These are phyloP conservation scores for fruit fly (Drosophila melanogaster) DNA, from an alignment of 1,140 invertebrate species.

Conservation along the genomic window DNA sequence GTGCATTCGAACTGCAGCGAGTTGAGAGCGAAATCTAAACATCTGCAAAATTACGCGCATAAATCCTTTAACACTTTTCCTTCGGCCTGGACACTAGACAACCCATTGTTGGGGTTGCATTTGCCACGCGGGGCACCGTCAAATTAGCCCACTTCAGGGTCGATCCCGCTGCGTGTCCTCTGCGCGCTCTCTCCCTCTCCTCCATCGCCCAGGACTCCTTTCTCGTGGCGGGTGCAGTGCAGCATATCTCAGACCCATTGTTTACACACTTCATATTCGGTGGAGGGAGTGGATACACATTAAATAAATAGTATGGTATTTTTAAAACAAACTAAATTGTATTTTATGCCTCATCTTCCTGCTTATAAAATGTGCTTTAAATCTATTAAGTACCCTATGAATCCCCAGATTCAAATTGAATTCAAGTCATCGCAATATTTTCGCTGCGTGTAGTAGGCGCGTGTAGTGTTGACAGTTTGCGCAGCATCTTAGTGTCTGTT, in stretches of 20 bases:
- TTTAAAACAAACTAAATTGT: too few relatives aligned
- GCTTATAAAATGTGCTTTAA: too few relatives aligned
- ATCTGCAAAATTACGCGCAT: slow-evolving; percentile 83
- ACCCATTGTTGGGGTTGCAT: slow-evolving; percentile 59
- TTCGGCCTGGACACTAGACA: slow-evolving; percentile 37
- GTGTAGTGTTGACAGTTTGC: slow-evolving; percentile 52
- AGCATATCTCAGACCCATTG: slow-evolving; percentile 47
- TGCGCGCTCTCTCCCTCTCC: slow-evolving; percentile 2
- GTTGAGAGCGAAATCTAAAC: slow-evolving; percentile 69
- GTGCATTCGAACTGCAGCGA: slow-evolving; percentile 20
- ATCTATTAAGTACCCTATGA: too few relatives aligned
- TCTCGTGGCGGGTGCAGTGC: slow-evolving; percentile 56
- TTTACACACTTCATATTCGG: slow-evolving; percentile 59
- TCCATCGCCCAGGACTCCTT: neutral
- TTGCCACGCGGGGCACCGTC: slow-evolving; percentile 63
- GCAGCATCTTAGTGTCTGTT: neutral
- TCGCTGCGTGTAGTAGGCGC: neutral
- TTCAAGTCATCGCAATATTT: neutral
- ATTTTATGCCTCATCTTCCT: too few relatives aligned
- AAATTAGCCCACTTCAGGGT: slow-evolving; percentile 77
- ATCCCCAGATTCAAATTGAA: too few relatives aligned
- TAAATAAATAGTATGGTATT: neutral
- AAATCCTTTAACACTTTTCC: slow-evolving; percentile 81
- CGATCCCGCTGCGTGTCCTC: slow-evolving; percentile 37
- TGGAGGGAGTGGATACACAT: slow-evolving; percentile 2